Evolutionary conservation across 2,797 vertebrate species (phyloP).

Genomic region (Austrolebias charrua): DNA sequence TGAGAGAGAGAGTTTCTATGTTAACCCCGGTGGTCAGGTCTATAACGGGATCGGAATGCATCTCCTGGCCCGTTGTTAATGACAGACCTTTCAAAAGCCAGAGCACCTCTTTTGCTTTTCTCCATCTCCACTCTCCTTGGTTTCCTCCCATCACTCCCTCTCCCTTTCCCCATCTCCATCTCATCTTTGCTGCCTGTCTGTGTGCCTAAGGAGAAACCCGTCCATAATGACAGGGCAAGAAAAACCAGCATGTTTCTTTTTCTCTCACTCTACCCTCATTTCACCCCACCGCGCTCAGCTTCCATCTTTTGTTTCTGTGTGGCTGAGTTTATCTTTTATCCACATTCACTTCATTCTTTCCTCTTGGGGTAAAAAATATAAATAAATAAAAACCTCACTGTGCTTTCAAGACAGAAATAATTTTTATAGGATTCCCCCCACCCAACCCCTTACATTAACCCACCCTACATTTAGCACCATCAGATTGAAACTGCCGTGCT

Average conservation of each 20-base stretch:
- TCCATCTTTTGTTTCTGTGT: constrained; percentile 49
- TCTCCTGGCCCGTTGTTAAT: constrained; percentile 80
- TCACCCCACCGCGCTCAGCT: constrained; percentile 38
- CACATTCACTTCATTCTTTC: constrained; percentile 20
- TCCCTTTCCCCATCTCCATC: constrained; percentile 35
- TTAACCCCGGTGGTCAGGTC: constrained; percentile 74
- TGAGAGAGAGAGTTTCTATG: constrained; percentile 51
- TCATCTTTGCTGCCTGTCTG: constrained; percentile 44
- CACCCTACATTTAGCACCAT: constrained; percentile 54
- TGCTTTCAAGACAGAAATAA: constrained; percentile 76
- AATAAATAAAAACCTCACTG: constrained; percentile 57
- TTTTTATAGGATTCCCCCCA: constrained; percentile 63
- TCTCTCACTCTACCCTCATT: constrained; percentile 47
- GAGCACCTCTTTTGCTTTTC: constrained; percentile 71
- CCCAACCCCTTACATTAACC: constrained; percentile 19
- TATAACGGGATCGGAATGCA: constrained; percentile 82
- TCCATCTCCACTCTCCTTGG: constrained; percentile 45
- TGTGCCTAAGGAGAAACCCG: constrained; percentile 45
- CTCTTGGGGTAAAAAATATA: constrained; percentile 55
- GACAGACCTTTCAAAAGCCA: constrained; percentile 82
- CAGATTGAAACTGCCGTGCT: constrained; percentile 68
- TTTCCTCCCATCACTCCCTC: constrained; percentile 35
- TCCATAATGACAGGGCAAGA: constrained; percentile 69
- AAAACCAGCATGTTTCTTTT: constrained; percentile 69
- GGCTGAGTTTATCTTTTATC: constrained; percentile 55